phyloP scores from a whole-genome alignment of 2,888 invertebrate species.

The Mesorhabditis sp. region DNA sequence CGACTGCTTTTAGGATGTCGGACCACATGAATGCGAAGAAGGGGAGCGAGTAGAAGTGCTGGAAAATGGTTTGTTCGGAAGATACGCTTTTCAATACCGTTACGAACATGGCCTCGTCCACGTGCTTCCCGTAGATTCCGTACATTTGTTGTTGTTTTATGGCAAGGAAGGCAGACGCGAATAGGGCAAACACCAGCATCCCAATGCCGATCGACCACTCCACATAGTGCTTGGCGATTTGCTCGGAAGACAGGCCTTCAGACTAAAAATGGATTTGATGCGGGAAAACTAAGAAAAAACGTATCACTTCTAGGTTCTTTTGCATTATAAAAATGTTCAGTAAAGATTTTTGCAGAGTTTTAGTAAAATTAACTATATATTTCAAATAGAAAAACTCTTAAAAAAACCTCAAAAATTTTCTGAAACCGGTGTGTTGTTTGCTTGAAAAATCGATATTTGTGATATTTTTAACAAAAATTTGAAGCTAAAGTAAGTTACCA shows the following conservation, averaged over 20 bases:
- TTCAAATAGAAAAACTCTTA: too few relatives aligned
- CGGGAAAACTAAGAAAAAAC: background rate
- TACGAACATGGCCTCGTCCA: conserved; percentile 67
- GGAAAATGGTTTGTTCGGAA: conserved; percentile 9
- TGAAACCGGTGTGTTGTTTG: too few relatives aligned
- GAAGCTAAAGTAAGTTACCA: too few relatives aligned
- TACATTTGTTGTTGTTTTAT: conserved; percentile 63
- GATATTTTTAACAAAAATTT: too few relatives aligned
- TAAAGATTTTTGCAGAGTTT: background rate
- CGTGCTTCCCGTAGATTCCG: conserved; percentile 77
- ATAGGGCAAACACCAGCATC: conserved; percentile 79
- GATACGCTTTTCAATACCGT: conserved; percentile 56
- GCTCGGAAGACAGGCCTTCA: conserved; percentile 37
- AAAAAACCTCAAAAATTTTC: too few relatives aligned
- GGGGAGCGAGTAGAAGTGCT: conserved; percentile 85
- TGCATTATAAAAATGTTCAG: background rate
- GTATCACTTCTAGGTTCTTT: conserved; percentile 1
- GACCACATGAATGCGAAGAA: conserved; percentile 76
- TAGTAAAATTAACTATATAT: too few relatives aligned
- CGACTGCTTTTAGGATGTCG: conserved; percentile 75
- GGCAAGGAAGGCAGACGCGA: conserved; percentile 77
- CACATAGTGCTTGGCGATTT: conserved; percentile 49
- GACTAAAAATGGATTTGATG: conserved; percentile 10
- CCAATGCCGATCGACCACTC: conserved; percentile 52
- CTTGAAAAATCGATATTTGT: too few relatives aligned